A percentile compares a stretch with the other conserved stretches of the same genome.
Conservation (phyloP, 2,888 invertebrate genomes). For the Pterostichus madidus region DNA sequence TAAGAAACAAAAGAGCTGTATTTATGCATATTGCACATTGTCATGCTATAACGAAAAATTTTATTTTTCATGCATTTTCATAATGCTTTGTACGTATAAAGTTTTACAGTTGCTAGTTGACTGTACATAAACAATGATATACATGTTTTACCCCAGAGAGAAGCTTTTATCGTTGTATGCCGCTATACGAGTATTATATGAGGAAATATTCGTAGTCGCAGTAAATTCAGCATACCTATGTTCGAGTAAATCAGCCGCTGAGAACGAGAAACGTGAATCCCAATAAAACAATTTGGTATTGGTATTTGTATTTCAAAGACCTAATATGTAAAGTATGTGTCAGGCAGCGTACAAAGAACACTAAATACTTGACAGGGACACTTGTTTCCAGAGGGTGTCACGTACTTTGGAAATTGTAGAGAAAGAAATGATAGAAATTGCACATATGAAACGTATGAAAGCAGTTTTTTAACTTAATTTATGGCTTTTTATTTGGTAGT, state of each 20-base stretch:
- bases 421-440: background rate
- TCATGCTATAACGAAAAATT: too few relatives aligned
- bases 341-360: too few relatives aligned
- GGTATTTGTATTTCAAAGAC: slow-evolving; percentile 29
- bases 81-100: slow-evolving; percentile 8
- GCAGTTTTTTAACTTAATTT: too few relatives aligned
- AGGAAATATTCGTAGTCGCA: slow-evolving; percentile 40
- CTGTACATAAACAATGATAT: too few relatives aligned
- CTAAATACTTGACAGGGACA: too few relatives aligned
- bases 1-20: too few relatives aligned
- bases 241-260: too few relatives aligned
- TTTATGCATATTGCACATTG: too few relatives aligned
- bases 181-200: slow-evolving; percentile 38
- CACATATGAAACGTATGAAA: background rate
- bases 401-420: background rate
- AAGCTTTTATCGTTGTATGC: too few relatives aligned
- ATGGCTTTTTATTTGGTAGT: too few relatives aligned
- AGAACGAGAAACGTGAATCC: slow-evolving; percentile 38
- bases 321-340: slow-evolving; percentile 33
- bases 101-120: background rate
- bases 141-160: background rate
- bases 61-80: too few relatives aligned
- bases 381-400: background rate
- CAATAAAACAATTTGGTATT: slow-evolving; percentile 46
- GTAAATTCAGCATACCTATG: background rate